Conservation (phyloP, 2,888 invertebrate genomes). For the Agrilus biguttatus region DNA sequence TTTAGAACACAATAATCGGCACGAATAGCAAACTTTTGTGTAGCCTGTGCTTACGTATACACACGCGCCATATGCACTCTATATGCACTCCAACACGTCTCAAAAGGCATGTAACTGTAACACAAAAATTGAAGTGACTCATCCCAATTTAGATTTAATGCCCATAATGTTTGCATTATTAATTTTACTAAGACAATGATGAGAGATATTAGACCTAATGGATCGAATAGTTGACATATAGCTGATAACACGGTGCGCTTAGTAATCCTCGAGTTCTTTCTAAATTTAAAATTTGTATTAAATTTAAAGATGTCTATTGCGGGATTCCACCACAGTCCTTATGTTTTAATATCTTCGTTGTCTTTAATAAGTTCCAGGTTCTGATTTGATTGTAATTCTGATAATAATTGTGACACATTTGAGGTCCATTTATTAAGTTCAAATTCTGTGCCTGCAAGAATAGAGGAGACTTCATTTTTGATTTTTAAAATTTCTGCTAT, state of each 20-base stretch:
- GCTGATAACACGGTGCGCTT: background rate
- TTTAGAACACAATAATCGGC: background rate
- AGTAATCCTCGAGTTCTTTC: background rate
- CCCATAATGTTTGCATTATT: background rate
- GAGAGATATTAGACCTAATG: background rate
- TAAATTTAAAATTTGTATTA: background rate
- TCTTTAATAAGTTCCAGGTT: constrained; percentile 1
- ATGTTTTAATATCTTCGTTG: background rate
- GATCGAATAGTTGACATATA: background rate
- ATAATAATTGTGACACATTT: background rate
- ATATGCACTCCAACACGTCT: background rate
- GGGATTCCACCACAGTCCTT: constrained; percentile 3
- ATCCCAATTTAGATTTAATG: constrained; percentile 1
- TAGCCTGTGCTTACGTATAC: background rate
- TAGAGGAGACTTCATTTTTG: background rate
- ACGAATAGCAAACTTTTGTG: too few relatives aligned
- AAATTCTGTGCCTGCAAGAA: constrained; percentile 1
- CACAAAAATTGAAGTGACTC: background rate
- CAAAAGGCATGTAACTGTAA: constrained; percentile 1
- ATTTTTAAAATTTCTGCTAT: constrained; percentile 1
- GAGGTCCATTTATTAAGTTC: constrained; percentile 3
- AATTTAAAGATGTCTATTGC: background rate
- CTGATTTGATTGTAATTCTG: background rate
- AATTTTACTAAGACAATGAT: background rate
- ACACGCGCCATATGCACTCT: background rate